These are phyloP conservation scores for Lerista edwardsae DNA, from an alignment of 2,797 vertebrate genomes.

Conservation along the genomic window DNA sequence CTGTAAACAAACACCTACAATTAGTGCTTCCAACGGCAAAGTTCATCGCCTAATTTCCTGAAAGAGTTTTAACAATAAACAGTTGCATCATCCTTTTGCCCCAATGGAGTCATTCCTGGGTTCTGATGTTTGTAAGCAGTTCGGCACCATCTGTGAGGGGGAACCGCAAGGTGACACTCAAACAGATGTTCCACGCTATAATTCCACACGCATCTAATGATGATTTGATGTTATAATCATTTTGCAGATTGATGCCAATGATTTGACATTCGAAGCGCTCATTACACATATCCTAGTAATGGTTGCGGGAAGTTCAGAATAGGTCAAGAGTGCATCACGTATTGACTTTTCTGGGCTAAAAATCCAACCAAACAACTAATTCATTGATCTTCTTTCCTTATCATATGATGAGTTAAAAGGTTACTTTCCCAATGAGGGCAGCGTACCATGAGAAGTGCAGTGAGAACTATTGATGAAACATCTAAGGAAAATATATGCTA, in stretches of 20 bases:
- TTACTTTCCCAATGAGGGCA: slow-evolving; percentile 18
- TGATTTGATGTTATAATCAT: slow-evolving; percentile 30
- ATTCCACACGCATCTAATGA: slow-evolving; percentile 15
- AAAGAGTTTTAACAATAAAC: not conserved
- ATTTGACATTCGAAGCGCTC: not conserved
- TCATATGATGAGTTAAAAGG: slow-evolving; percentile 19
- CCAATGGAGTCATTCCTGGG: not conserved
- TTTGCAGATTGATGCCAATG: slow-evolving; percentile 33
- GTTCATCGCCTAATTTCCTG: not conserved
- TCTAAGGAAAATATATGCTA: not conserved
- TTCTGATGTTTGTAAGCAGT: not conserved
- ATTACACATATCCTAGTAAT: slow-evolving; percentile 11
- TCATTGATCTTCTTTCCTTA: not conserved
- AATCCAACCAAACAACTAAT: slow-evolving; percentile 11
- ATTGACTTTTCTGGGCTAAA: slow-evolving; percentile 18
- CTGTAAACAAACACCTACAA: not conserved
- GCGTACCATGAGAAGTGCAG: not conserved
- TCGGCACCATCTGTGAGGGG: slow-evolving; percentile 4
- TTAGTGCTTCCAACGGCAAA: not conserved
- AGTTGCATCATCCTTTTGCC: rapidly evolving
- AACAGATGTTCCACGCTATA: slow-evolving; percentile 33
- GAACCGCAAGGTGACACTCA: slow-evolving; percentile 21
- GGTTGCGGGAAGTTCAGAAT: slow-evolving; percentile 9
- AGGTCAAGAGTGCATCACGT: not conserved
- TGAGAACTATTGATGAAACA: slow-evolving; percentile 41